Base-by-base conservation (phyloP, 2,797 vertebrate genomes). In the Notoglanidium macrostoma region DNA sequence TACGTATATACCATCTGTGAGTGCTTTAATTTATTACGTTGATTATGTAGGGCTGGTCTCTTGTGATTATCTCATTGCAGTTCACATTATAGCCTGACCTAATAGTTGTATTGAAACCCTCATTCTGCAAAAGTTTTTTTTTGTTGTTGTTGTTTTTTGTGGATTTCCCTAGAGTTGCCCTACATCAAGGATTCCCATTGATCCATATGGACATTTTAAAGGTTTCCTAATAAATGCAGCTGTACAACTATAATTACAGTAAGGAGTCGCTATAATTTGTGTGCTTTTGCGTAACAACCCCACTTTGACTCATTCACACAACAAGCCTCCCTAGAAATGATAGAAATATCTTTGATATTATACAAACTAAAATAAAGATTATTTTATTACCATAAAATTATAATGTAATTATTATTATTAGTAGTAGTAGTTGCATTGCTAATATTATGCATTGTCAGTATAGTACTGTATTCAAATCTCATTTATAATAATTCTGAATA, bases 21-120 rank as follows among this genome's bases (percentile, higher is more conserved):
- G 7, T 59, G 46, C 55, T 63, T 86, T 78, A 40, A 78, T 61
- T 86, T 61, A 83, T 83, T 83, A 23, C 0, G 4, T 70, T 67
- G 32, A 70, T 83, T 86, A 82, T 51, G 29, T 70, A 79, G 65
- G 57, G 29, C 51, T 72, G 77, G n/a, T 88, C 85, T 83, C 79
- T 61, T 78, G 80, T 70, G 72, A 78, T 83, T 59, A 23, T 17
- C 70, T 83, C 44, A n/a, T 23, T 63, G 44, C 29, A 23, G 35
- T 68, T 73, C 21, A 23, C 49, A 83, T 85, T 81, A 67, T 63
- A 49, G 78, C 67, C 32, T 55, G 32, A 61, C 26, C 59, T 83
- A 70, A 86, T 76, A 51, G 55, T 15, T 2, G 26, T 77, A 68
- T 55, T 74, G 73, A 26, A 63, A 73, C 76, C 46, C 49, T 81